Base-by-base conservation (phyloP, 2,888 invertebrate genomes). In the Phaonia tiefii region DNA sequence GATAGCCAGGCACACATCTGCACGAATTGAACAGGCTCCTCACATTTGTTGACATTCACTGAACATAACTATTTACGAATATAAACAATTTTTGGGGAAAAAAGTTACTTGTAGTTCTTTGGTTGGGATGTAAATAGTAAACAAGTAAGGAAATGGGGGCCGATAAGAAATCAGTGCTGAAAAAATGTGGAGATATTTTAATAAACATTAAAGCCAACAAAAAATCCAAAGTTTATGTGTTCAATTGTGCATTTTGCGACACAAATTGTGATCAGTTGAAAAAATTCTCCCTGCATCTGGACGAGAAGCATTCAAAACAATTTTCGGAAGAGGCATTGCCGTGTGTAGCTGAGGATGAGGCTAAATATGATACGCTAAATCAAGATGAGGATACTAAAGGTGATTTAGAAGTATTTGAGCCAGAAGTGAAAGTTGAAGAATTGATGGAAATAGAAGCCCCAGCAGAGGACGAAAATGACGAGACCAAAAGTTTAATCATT, bases 141-240 rank as follows among this genome's bases (percentile, higher is more conserved):
- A 5, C 8, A 31, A 31, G 3, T 31, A 5, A 31, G 7, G 10
- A 58, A 77, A 80, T 80, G 80, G 80, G 73, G 17, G 76, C 73
- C 17, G 70, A 74, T 44, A 65, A 46, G 5, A 25, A 80, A 51
- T 25, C 67, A 13, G 8, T 42, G 15, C 15, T 69, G 8, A 63
- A 56, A 58, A 79, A 79, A 44, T 79, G 79, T 25, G 79, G 79
- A n/a, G 79, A 79, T 69, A 75, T 79, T 25, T 49, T 79, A 58
- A 46, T 79, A 39, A 65, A 70, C n/a, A 46, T 70, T 11, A 74
- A 70, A 20, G 54, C 69, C 7, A 79, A 75, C 7, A 65, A 75
- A 74, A 80, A 77, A 56, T 58, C 63, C 3, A 74, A 79, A 66
- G 49, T 20, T 4, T 79, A 75, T 20, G 26, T 70, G 37, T 75